A percentile compares a stretch with the other conserved stretches of the same genome.
phyloP scores from a whole-genome alignment of 2,888 invertebrate species.

The Tachina grossa region DNA sequence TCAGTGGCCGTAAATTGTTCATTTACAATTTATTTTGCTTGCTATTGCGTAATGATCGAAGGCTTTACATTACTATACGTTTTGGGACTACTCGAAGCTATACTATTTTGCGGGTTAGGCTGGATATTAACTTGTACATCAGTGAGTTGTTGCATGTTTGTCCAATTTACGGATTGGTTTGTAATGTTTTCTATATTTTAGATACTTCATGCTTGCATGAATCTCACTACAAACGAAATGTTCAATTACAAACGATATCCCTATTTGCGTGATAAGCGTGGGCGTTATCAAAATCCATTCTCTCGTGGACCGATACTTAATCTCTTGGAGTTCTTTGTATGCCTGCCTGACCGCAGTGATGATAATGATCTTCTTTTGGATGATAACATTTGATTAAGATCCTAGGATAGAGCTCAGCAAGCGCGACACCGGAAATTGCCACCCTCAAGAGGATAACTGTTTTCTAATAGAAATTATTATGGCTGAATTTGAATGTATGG shows the following conservation, averaged over 20 bases:
- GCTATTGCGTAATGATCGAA: conserved; percentile 92
- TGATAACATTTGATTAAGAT: conserved; percentile 84
- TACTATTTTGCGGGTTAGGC: conserved; percentile 92
- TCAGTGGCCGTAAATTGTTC: conserved; percentile 94
- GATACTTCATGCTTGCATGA: conserved; percentile 96
- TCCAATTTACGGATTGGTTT: not conserved
- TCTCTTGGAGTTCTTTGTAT: conserved; percentile 94
- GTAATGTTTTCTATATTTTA: conserved; percentile 79
- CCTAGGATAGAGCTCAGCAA: conserved; percentile 77
- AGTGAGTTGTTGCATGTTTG: conserved; percentile 84
- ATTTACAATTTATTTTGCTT: conserved; percentile 93
- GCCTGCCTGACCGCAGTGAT: conserved; percentile 90
- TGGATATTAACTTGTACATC: conserved; percentile 95
- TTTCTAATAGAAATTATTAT: not conserved
- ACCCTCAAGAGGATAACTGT: conserved; percentile 75
- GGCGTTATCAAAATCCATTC: conserved; percentile 95
- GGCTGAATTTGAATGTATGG: conserved; percentile 16
- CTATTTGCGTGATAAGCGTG: conserved; percentile 93
- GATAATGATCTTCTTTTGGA: conserved; percentile 89
- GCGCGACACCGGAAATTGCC: conserved; percentile 78
- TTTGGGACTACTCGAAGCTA: conserved; percentile 91
- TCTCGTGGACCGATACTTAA: conserved; percentile 94
- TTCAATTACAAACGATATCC: conserved; percentile 96
- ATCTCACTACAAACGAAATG: conserved; percentile 97
- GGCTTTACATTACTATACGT: conserved; percentile 93